Evolutionary conservation across 1,140 invertebrate species (phyloP).

Genomic region (Oryzaephilus surinamensis): DNA sequence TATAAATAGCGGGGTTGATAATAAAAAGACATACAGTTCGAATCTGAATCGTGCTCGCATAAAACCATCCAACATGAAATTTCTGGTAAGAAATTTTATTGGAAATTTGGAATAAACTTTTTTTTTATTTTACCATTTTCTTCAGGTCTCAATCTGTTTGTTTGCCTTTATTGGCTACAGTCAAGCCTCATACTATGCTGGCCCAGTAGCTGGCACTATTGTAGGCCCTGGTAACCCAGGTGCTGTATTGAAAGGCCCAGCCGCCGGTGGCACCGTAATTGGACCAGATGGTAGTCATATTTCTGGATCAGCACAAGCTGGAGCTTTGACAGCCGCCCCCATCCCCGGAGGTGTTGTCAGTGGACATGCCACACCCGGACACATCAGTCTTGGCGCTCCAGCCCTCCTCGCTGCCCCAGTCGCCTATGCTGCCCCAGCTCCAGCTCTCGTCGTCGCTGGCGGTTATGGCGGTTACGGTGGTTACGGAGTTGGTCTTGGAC

Average conservation of each 20-base stretch:
- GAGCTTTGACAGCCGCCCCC: conserved; percentile 21
- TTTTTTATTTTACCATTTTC: too few species aligned
- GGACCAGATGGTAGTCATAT: conserved; percentile 29
- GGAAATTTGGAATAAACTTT: too few species aligned
- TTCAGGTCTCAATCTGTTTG: conserved; percentile 23
- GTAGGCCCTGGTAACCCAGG: conserved; percentile 27
- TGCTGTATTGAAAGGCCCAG: conserved; percentile 22
- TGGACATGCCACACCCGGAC: conserved; percentile 23
- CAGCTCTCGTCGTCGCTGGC: too few species aligned
- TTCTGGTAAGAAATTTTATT: conserved; percentile 25
- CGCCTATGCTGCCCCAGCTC: too few species aligned
- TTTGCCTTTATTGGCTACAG: conserved; percentile 19
- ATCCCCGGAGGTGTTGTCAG: conserved; percentile 25
- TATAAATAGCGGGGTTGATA: conserved; percentile 12
- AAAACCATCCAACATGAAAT: conserved; percentile 21
- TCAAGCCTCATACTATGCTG: conserved; percentile 22
- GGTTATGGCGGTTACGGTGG: too few species aligned
- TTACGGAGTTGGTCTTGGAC: conserved; percentile 8
- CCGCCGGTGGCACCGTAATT: conserved; percentile 13
- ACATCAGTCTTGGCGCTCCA: conserved; percentile 13
- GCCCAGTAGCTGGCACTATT: conserved; percentile 18
- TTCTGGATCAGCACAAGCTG: conserved; percentile 20
- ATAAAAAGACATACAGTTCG: conserved; percentile 9
- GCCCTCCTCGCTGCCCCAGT: conserved; percentile 7
- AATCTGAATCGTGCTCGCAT: conserved; percentile 9